These are phyloP conservation scores for Nymphalis urticae DNA, from an alignment of 2,888 invertebrate species.

Conservation along the genomic window DNA sequence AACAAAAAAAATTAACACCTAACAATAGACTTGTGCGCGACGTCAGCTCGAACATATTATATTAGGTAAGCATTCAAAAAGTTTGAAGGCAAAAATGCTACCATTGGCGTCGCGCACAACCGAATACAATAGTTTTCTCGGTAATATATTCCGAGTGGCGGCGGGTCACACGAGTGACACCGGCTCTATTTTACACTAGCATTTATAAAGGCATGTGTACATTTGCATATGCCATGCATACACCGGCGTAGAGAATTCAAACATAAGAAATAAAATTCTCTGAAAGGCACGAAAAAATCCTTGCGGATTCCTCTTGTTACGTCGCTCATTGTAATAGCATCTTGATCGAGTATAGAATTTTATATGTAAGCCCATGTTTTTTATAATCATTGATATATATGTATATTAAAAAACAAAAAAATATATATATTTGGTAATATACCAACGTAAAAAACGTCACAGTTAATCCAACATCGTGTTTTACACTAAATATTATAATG, in stretches of 20 bases:
- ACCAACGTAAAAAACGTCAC: too few species aligned
- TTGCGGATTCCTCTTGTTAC: slow-evolving; percentile 1
- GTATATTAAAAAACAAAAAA: too few species aligned
- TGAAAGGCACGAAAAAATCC: slow-evolving; percentile 22
- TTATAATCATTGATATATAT: background rate
- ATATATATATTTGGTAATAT: too few species aligned
- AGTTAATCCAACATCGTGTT: too few species aligned
- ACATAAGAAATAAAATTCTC: slow-evolving; percentile 22
- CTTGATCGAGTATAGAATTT: background rate
- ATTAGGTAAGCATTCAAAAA: slow-evolving; percentile 25
- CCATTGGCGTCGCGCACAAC: slow-evolving; percentile 20
- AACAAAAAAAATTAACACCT: too few species aligned
- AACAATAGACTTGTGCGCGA: background rate
- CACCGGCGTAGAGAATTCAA: slow-evolving; percentile 19
- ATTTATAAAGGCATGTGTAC: slow-evolving; percentile 39
- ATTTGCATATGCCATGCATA: slow-evolving; percentile 34
- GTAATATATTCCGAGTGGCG: slow-evolving; percentile 69
- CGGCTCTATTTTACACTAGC: slow-evolving; percentile 41
- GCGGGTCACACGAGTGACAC: slow-evolving; percentile 66
- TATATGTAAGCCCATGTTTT: background rate
- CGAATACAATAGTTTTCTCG: slow-evolving; percentile 38
- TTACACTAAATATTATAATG: too few species aligned
- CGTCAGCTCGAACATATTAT: slow-evolving; percentile 2
- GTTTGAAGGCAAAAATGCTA: slow-evolving; percentile 28
- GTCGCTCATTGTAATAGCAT: background rate